Percentiles rank a stretch among this genome's conserved stretches.
These are phyloP conservation scores for Drosophila borealis DNA, from an alignment of 2,888 invertebrate species.

Conservation along the genomic window DNA sequence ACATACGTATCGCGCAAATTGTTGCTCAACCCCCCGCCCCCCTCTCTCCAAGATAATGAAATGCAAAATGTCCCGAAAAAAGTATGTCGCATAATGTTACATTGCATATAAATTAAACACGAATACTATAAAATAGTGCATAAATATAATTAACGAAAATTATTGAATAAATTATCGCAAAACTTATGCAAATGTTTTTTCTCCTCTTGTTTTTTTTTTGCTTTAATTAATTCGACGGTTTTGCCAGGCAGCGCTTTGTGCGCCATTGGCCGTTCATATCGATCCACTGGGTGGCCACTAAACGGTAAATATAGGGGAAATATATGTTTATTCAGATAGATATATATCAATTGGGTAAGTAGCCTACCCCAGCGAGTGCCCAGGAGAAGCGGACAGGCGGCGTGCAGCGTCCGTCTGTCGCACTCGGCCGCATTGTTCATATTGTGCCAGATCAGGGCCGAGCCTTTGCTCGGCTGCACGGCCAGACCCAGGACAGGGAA, in stretches of 20 bases:
- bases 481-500: slow-evolving; percentile 38
- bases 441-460: slow-evolving; percentile 46
- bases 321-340: not conserved
- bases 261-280: slow-evolving; percentile 31
- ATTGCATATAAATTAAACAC: slow-evolving; percentile 70
- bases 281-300: slow-evolving; percentile 51
- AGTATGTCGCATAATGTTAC: slow-evolving; percentile 73
- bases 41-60: slow-evolving; percentile 5
- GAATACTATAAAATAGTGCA: slow-evolving; percentile 82
- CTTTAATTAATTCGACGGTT: not conserved
- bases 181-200: slow-evolving; percentile 22
- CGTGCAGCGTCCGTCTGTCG: slow-evolving; percentile 38
- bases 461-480: slow-evolving; percentile 26
- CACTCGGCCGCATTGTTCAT: slow-evolving; percentile 20
- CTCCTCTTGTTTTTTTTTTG: not conserved
- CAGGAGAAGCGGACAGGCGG: slow-evolving; percentile 49
- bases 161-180: slow-evolving; percentile 80
- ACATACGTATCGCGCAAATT: slow-evolving; percentile 61
- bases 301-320: not conserved
- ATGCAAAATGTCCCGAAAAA: slow-evolving; percentile 14
- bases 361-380: slow-evolving; percentile 49
- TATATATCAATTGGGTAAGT: not conserved
- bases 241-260: slow-evolving; percentile 18
- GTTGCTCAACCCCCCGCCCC: slow-evolving; percentile 26
- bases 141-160: slow-evolving; percentile 75